Conservation (phyloP, 2,888 invertebrate species). For the Luperina nickerlii region DNA sequence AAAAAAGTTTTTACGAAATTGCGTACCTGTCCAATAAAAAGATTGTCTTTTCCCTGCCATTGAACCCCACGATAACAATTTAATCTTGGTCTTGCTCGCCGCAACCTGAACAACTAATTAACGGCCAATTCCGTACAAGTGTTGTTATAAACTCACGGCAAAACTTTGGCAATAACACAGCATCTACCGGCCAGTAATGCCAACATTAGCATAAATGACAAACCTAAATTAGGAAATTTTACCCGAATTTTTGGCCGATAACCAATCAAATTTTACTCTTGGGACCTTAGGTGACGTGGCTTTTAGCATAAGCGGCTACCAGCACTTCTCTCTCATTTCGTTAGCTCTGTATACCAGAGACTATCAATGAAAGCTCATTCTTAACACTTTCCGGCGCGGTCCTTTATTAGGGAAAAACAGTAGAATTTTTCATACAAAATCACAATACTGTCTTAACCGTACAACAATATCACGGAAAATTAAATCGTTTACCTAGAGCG, state of each 20-base stretch:
- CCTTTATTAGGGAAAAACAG: too few relatives aligned
- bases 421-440: too few relatives aligned
- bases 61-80: slow-evolving; percentile 26
- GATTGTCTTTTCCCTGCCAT: neutral
- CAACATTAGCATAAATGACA: slow-evolving; percentile 81
- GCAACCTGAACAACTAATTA: slow-evolving; percentile 52
- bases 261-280: slow-evolving; percentile 77
- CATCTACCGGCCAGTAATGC: slow-evolving; percentile 74
- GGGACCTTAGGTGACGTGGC: neutral
- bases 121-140: slow-evolving; percentile 57
- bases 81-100: slow-evolving; percentile 18
- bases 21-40: neutral
- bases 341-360: neutral
- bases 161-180: slow-evolving; percentile 66
- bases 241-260: slow-evolving; percentile 75
- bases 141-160: slow-evolving; percentile 61
- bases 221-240: slow-evolving; percentile 78
- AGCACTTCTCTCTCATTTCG: neutral
- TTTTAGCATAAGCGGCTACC: neutral
- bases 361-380: too few relatives aligned
- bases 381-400: too few relatives aligned
- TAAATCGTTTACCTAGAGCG: too few relatives aligned
- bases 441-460: too few relatives aligned
- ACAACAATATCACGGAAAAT: too few relatives aligned
- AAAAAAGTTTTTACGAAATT: neutral